Conservation (phyloP, 2,113 vertebrate species). For the Gambusia affinis region DNA sequence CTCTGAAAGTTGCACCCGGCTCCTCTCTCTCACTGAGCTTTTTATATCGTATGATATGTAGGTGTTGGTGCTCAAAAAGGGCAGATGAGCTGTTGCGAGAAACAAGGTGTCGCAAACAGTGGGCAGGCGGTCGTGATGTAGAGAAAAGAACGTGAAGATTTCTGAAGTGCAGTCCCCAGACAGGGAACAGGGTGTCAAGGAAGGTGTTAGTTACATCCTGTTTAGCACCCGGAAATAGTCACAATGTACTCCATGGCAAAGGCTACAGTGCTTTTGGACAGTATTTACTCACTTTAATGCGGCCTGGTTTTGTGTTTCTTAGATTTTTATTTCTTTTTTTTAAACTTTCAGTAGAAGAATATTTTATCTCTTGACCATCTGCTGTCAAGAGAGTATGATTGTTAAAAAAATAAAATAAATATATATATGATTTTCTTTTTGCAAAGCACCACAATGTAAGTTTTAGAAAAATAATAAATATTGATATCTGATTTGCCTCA, state of each 20-base stretch:
- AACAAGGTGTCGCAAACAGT: constrained; percentile 53
- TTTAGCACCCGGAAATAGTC: constrained; percentile 11
- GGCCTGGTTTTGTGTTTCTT: background rate
- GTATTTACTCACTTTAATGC: background rate
- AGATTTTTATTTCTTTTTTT: background rate
- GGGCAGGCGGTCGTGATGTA: constrained; percentile 37
- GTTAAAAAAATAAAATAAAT: background rate
- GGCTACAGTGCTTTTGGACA: background rate
- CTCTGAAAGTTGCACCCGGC: constrained; percentile 11
- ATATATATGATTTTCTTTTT: background rate
- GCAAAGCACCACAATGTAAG: background rate
- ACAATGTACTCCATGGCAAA: constrained; percentile 7
- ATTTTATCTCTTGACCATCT: background rate
- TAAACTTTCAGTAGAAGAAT: background rate
- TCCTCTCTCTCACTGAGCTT: constrained; percentile 34
- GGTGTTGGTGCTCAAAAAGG: constrained; percentile 47
- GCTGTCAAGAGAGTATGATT: background rate
- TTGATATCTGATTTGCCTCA: background rate
- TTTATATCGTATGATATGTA: constrained; percentile 48
- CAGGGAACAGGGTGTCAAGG: constrained; percentile 34
- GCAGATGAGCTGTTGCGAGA: constrained; percentile 54
- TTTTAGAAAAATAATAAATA: background rate
- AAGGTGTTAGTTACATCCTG: constrained; percentile 19
- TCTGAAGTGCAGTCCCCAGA: constrained; percentile 38
- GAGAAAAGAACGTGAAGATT: constrained; percentile 41